These are phyloP conservation scores for Epinotia demarniana DNA, from an alignment of 2,888 invertebrate species.

Conservation along the genomic window DNA sequence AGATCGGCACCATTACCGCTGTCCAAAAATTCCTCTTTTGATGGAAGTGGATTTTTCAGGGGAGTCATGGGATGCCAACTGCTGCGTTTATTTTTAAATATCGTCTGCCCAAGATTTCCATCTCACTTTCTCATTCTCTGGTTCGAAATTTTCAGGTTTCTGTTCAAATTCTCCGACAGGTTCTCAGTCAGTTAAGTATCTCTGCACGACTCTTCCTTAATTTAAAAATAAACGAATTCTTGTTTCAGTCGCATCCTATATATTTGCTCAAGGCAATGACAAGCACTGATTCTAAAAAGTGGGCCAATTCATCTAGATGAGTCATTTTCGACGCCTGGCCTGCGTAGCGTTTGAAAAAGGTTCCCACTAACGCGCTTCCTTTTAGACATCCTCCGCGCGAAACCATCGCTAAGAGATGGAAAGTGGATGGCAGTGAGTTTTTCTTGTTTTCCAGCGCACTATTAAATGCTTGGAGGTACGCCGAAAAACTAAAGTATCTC, in stretches of 20 bases:
- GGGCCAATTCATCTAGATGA: constrained; percentile 4
- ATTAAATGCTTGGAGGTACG: background rate
- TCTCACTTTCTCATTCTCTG: background rate
- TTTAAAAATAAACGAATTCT: constrained; percentile 1
- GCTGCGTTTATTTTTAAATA: background rate
- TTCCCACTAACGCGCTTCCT: constrained; percentile 6
- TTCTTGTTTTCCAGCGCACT: background rate
- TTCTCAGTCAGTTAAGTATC: background rate
- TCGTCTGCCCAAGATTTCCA: constrained; percentile 6
- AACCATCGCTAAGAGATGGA: constrained; percentile 29
- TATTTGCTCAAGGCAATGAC: constrained; percentile 30
- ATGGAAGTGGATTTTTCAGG: too few species aligned
- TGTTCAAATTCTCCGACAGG: background rate
- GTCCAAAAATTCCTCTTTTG: too few species aligned
- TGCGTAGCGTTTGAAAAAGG: constrained; percentile 23
- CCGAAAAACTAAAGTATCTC: too few species aligned
- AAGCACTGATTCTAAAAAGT: constrained; percentile 23
- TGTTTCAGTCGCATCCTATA: constrained; percentile 5
- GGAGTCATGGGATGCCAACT: background rate
- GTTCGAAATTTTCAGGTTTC: background rate
- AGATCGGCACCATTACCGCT: constrained; percentile 19
- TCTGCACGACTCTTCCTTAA: background rate
- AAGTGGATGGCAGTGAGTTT: constrained; percentile 14
- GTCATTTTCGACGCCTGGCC: constrained; percentile 18
- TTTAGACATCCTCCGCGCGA: constrained; percentile 7